Percentiles rank a stretch among this genome's conserved stretches.
Evolutionary conservation across 1,140 invertebrate genomes (phyloP).

Genomic region (Tyrophagus putrescentiae): DNA sequence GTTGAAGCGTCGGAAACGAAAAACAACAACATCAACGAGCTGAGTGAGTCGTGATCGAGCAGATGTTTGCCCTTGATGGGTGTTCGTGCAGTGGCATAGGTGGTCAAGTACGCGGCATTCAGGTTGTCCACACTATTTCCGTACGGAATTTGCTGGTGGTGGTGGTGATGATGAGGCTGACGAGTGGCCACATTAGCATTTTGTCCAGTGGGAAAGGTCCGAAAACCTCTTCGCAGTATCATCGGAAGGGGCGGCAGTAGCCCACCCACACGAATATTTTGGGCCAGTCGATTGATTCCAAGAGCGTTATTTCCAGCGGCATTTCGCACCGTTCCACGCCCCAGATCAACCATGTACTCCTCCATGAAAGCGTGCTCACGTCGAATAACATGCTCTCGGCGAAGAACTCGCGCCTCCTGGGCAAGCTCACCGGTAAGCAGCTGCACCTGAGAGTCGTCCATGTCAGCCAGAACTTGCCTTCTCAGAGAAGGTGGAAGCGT

Average conservation of each 20-base stretch:
- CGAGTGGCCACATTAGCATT: too few relatives aligned
- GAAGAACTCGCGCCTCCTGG: conserved; percentile 64
- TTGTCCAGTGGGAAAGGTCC: too few relatives aligned
- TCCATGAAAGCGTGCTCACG: not conserved
- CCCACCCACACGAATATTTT: too few relatives aligned
- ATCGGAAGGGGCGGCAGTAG: too few relatives aligned
- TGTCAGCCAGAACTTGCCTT: conserved; percentile 69
- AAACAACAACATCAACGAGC: conserved; percentile 61
- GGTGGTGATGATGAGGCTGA: too few relatives aligned
- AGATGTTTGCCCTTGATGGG: conserved; percentile 41
- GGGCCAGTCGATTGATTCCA: too few relatives aligned
- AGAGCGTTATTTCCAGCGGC: too few relatives aligned
- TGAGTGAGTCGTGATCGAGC: conserved; percentile 65
- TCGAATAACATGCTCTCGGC: conserved; percentile 61
- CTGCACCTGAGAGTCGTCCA: conserved; percentile 80
- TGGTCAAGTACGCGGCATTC: conserved; percentile 7
- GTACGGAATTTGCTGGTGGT: too few relatives aligned
- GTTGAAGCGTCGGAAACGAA: conserved; percentile 73
- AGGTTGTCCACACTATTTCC: conserved; percentile 30
- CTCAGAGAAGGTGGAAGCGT: conserved; percentile 64
- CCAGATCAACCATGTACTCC: conserved; percentile 5
- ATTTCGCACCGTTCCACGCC: too few relatives aligned
- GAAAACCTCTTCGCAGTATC: too few relatives aligned
- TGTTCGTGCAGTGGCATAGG: conserved; percentile 11
- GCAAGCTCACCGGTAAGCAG: conserved; percentile 69